A percentile compares a stretch with the other conserved stretches of the same genome.
Evolutionary conservation across 2,113 vertebrate species (phyloP).

Genomic region (Chascanopsetta lugubris): DNA sequence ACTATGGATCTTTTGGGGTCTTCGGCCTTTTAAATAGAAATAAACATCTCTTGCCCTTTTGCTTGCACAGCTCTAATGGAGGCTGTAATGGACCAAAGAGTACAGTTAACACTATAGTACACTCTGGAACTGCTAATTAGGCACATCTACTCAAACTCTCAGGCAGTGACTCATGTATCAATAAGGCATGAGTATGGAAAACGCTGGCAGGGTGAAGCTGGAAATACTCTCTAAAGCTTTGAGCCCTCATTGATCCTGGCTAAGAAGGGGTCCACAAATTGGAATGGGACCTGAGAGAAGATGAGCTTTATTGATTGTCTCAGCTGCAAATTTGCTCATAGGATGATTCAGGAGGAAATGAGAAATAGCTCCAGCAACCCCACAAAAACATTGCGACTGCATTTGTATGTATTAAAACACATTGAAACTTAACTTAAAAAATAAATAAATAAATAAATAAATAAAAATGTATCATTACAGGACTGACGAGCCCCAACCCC

Average conservation of each 20-base stretch:
- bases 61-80: not conserved
- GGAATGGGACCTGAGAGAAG: not conserved
- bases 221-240: not conserved
- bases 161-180: slow-evolving; percentile 18
- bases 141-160: not conserved
- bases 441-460: not conserved
- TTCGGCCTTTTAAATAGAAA: not conserved
- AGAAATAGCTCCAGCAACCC: not conserved
- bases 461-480: not conserved
- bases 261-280: not conserved
- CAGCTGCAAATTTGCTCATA: not conserved
- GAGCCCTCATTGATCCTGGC: slow-evolving; percentile 2
- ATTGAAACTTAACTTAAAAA: not conserved
- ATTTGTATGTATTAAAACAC: not conserved
- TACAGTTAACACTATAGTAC: not conserved
- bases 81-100: not conserved
- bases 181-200: slow-evolving; percentile 10
- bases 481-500: not conserved
- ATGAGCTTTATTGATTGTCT: not conserved
- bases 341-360: not conserved
- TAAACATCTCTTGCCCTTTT: not conserved
- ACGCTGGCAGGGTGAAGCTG: not conserved
- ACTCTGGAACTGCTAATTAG: slow-evolving; percentile 4
- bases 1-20: not conserved
- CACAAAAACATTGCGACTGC: not conserved